These are phyloP conservation scores for Sebastiscus tertius DNA, from an alignment of 2,797 vertebrate genomes.

Conservation along the genomic window DNA sequence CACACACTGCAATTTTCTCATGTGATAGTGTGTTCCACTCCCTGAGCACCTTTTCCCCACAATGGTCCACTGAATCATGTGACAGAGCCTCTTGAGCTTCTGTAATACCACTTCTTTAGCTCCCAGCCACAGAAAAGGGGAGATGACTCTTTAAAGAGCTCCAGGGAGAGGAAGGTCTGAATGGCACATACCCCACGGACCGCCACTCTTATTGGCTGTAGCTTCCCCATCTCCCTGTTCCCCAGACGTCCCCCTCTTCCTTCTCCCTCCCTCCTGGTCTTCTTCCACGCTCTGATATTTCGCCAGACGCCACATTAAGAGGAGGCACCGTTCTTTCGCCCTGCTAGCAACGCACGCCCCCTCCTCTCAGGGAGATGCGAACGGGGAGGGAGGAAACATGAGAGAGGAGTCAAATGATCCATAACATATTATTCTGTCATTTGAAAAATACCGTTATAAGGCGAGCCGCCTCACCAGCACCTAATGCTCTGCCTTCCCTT, in stretches of 20 bases:
- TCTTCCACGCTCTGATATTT: constrained; percentile 87
- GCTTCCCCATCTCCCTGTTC: constrained; percentile 59
- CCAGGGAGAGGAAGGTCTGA: constrained; percentile 47
- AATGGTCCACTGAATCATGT: constrained; percentile 60
- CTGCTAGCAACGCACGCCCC: constrained; percentile 78
- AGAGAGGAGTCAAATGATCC: constrained; percentile 88
- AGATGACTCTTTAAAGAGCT: constrained; percentile 58
- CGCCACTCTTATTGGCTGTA: constrained; percentile 74
- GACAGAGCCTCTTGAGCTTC: constrained; percentile 59
- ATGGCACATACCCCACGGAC: constrained; percentile 61
- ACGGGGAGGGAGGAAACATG: constrained; percentile 11
- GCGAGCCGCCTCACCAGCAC: constrained; percentile 76
- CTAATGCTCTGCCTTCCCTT: constrained; percentile 79
- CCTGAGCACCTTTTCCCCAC: constrained; percentile 47
- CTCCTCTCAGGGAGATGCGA: constrained; percentile 70
- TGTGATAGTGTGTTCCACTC: constrained; percentile 53
- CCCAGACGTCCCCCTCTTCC: background rate
- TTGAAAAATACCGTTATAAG: constrained; percentile 85
- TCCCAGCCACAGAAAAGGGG: constrained; percentile 23
- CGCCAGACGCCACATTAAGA: constrained; percentile 86
- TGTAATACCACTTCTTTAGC: constrained; percentile 61
- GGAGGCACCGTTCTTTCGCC: constrained; percentile 73
- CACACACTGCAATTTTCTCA: constrained; percentile 47
- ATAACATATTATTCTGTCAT: constrained; percentile 91
- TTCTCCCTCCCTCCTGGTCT: background rate